Conservation (phyloP, 2,888 invertebrate genomes). For the Euplexia lucipara region DNA sequence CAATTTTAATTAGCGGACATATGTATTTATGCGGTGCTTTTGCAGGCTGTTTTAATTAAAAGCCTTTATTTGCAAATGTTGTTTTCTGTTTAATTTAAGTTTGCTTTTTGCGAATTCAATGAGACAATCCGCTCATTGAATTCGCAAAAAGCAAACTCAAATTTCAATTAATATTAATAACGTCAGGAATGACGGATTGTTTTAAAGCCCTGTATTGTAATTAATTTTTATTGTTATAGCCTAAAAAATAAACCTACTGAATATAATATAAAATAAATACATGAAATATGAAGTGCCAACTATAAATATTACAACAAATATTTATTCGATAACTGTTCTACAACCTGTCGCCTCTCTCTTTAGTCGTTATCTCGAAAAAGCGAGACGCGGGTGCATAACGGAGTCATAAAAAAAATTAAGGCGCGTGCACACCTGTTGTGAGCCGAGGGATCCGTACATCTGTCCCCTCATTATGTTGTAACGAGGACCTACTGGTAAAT, state of each 20-base stretch:
- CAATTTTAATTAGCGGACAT: slow-evolving; percentile 28
- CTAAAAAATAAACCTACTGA: no score
- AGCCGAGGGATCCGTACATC: slow-evolving; percentile 71
- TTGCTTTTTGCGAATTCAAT: slow-evolving; percentile 22
- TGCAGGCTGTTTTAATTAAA: slow-evolving; percentile 28
- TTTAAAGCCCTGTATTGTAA: slow-evolving; percentile 7
- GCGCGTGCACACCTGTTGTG: slow-evolving; percentile 83
- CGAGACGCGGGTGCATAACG: slow-evolving; percentile 62
- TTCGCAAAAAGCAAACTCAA: neutral
- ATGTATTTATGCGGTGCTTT: slow-evolving; percentile 25
- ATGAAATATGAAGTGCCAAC: neutral
- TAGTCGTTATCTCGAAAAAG: slow-evolving; percentile 62
- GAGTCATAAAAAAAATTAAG: slow-evolving; percentile 61
- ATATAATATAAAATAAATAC: neutral
- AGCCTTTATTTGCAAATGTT: slow-evolving; percentile 26
- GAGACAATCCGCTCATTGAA: no score
- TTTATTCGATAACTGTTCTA: slow-evolving; percentile 50
- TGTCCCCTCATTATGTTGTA: slow-evolving; percentile 75
- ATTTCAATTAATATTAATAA: slow-evolving; percentile 21
- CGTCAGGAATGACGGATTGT: slow-evolving; percentile 1
- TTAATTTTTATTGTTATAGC: neutral
- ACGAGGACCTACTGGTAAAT: slow-evolving; percentile 67
- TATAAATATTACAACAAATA: slow-evolving; percentile 3
- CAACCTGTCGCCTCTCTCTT: slow-evolving; percentile 39
- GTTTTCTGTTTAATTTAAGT: slow-evolving; percentile 13